Conservation (phyloP, 2,113 vertebrate genomes). For the Cariama cristata region DNA sequence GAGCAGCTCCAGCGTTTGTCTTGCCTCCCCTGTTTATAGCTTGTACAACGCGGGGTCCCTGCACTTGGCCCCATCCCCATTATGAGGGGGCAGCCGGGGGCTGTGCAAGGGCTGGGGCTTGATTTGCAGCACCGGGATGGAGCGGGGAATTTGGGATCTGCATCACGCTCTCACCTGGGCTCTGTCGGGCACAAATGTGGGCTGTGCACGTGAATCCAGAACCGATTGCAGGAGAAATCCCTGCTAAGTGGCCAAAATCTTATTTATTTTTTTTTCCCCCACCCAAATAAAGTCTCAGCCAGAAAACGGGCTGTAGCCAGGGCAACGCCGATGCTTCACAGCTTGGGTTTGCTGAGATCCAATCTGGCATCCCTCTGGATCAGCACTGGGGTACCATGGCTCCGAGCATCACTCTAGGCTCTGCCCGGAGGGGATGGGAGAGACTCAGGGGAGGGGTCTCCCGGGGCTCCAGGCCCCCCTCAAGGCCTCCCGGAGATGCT, state of each 20-base stretch:
- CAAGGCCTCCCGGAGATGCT: neutral
- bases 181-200: neutral
- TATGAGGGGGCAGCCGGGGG: rapidly evolving
- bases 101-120: neutral
- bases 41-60: rapidly evolving
- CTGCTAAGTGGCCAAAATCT: neutral
- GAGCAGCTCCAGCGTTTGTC: neutral
- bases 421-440: neutral
- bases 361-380: rapidly evolving
- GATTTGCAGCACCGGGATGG: rapidly evolving
- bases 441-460: neutral
- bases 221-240: neutral
- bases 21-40: neutral
- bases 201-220: neutral
- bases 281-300: neutral
- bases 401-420: rapidly evolving
- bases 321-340: neutral
- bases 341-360: rapidly evolving
- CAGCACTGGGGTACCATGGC: rapidly evolving
- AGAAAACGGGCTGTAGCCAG: neutral
- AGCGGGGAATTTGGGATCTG: neutral
- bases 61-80: rapidly evolving
- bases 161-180: rapidly evolving
- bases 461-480: neutral
- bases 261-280: neutral